Evolutionary conservation across 2,797 vertebrate genomes (phyloP).

Genomic region (Phrynocephalus guinanensis): DNA sequence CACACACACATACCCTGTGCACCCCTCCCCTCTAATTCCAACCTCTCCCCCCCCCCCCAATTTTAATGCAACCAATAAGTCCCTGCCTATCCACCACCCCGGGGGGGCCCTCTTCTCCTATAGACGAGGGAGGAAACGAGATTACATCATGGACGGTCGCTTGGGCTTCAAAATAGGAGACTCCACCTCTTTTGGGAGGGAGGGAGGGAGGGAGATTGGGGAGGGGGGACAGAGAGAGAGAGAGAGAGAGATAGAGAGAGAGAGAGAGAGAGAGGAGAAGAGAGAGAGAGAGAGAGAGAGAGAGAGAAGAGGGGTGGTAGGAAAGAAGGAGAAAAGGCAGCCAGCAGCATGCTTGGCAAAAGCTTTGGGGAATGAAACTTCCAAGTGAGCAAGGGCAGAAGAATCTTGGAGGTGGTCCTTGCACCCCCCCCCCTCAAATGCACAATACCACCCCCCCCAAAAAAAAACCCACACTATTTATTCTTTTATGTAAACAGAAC

Average conservation of each 20-base stretch:
- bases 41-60: too few species aligned
- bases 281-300: too few species aligned
- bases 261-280: too few species aligned
- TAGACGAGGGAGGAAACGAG: slow-evolving; percentile 57
- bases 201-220: not conserved
- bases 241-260: too few species aligned
- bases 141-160: slow-evolving; percentile 80
- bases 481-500: too few species aligned
- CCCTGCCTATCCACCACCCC: not conserved
- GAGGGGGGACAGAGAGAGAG: too few species aligned
- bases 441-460: too few species aligned
- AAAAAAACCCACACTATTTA: too few species aligned
- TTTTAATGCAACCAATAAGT: slow-evolving; percentile 8
- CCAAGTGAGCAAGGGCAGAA: too few species aligned
- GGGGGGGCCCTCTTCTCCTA: not conserved
- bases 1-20: not conserved
- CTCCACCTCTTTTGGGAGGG: slow-evolving; percentile 38
- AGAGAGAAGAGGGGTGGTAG: not conserved
- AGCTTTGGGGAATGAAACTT: not conserved
- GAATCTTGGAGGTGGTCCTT: too few species aligned
- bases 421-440: too few species aligned
- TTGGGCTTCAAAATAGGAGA: slow-evolving; percentile 69
- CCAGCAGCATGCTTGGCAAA: slow-evolving; percentile 56
- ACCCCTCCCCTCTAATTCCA: not conserved
- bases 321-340: not conserved